Conservation (phyloP, 2,888 invertebrate genomes). For the Pollenia labialis region DNA sequence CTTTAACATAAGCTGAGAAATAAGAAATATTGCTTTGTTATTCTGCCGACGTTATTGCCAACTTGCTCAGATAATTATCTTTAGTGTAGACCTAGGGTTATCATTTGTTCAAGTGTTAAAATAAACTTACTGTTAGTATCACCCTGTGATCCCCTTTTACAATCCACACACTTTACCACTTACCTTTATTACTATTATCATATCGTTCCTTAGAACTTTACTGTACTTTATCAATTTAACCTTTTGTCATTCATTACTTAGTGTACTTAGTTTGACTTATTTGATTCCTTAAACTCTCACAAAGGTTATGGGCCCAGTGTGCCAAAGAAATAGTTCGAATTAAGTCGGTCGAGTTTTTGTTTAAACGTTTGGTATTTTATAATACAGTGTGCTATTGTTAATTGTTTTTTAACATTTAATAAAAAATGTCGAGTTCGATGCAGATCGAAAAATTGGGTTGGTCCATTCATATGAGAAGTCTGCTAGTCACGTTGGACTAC, state of each 20-base stretch:
- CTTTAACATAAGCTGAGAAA: too few relatives aligned
- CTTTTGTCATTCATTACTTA: neutral
- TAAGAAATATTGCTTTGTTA: too few relatives aligned
- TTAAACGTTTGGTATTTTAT: neutral
- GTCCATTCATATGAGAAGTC: constrained; percentile 53
- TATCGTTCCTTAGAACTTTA: too few relatives aligned
- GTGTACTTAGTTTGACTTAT: neutral
- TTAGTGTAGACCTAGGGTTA: too few relatives aligned
- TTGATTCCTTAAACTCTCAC: constrained; percentile 49
- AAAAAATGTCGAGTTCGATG: constrained; percentile 31
- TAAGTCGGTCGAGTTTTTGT: constrained; percentile 14
- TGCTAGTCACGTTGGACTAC: constrained; percentile 38
- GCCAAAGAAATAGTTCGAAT: constrained; percentile 15
- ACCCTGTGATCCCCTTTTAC: too few relatives aligned
- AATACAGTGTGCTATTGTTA: neutral
- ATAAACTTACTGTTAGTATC: too few relatives aligned
- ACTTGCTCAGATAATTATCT: too few relatives aligned
- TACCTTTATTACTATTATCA: too few relatives aligned
- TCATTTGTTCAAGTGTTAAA: too few relatives aligned
- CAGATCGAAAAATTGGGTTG: constrained; percentile 39
- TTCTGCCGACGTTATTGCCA: too few relatives aligned
- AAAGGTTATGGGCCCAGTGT: constrained; percentile 29
- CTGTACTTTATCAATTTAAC: too few relatives aligned
- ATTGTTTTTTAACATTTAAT: neutral
- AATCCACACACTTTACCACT: too few relatives aligned